phyloP scores from a whole-genome alignment of 1,140 invertebrate species.

The Cydia strobilella region DNA sequence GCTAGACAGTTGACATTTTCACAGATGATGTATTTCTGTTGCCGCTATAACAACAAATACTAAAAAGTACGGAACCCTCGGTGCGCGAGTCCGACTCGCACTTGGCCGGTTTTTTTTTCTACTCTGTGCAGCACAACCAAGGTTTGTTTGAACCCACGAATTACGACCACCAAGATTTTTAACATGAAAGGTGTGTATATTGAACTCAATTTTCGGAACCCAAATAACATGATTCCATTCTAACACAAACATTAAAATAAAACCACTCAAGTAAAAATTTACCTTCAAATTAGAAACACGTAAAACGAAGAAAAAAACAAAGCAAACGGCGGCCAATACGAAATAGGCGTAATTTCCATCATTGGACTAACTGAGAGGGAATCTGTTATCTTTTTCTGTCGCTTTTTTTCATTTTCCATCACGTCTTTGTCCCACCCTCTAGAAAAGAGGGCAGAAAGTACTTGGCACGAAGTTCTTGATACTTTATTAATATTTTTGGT shows the following conservation, averaged over 20 bases:
- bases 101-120: too few species aligned
- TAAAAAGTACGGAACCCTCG: too few species aligned
- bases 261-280: not conserved
- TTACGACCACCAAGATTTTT: too few species aligned
- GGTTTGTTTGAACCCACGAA: too few species aligned
- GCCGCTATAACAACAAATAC: too few species aligned
- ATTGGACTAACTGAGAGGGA: conserved; percentile 62
- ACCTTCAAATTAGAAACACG: conserved; percentile 6
- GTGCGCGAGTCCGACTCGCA: too few species aligned
- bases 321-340: conserved; percentile 37
- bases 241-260: not conserved
- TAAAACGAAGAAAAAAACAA: conserved; percentile 3
- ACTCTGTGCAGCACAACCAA: too few species aligned
- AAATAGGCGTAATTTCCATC: conserved; percentile 64
- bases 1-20: too few species aligned
- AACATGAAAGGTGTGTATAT: too few species aligned
- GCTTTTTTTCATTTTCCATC: conserved; percentile 67
- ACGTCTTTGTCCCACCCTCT: conserved; percentile 70
- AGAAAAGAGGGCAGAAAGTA: conserved; percentile 65
- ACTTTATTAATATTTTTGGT: conserved; percentile 40
- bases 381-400: conserved; percentile 66
- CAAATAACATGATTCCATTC: not conserved
- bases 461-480: conserved; percentile 46
- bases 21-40: too few species aligned
- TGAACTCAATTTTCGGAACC: too few species aligned